phyloP scores from a whole-genome alignment of 1,140 invertebrate species.

The Zaprionus africanus region DNA sequence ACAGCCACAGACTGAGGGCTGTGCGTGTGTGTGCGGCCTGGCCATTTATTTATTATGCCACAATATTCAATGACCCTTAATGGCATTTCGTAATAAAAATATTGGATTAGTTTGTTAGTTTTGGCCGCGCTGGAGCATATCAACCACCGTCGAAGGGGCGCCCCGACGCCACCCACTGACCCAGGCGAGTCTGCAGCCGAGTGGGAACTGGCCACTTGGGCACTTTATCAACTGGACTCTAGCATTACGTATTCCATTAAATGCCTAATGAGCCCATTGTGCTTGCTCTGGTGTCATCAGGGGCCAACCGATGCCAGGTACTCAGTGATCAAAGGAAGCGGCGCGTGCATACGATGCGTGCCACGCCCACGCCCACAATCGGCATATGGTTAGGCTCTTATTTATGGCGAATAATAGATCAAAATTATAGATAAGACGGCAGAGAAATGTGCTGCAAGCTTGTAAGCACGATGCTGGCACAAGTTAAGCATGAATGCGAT shows the following conservation, averaged over 20 bases:
- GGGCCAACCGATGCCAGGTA: slow-evolving; percentile 50
- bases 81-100: slow-evolving; percentile 83
- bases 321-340: slow-evolving; percentile 44
- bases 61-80: slow-evolving; percentile 83
- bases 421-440: neutral
- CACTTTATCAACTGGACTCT: slow-evolving; percentile 69
- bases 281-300: slow-evolving; percentile 41
- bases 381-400: slow-evolving; percentile 9
- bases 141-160: slow-evolving; percentile 48
- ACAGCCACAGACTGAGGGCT: slow-evolving; percentile 12
- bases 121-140: slow-evolving; percentile 37
- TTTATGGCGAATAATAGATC: slow-evolving; percentile 12
- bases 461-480: neutral
- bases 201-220: slow-evolving; percentile 12
- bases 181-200: neutral
- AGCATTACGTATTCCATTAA: slow-evolving; percentile 80
- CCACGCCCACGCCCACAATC: slow-evolving; percentile 18
- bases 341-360: slow-evolving; percentile 4
- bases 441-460: neutral
- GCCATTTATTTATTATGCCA: slow-evolving; percentile 81
- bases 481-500: neutral
- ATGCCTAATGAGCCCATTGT: slow-evolving; percentile 80
- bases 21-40: slow-evolving; percentile 29
- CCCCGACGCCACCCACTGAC: slow-evolving; percentile 24
- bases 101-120: slow-evolving; percentile 83